Evolutionary conservation across 2,113 vertebrate genomes (phyloP).

Genomic region (Steatornis caripensis): DNA sequence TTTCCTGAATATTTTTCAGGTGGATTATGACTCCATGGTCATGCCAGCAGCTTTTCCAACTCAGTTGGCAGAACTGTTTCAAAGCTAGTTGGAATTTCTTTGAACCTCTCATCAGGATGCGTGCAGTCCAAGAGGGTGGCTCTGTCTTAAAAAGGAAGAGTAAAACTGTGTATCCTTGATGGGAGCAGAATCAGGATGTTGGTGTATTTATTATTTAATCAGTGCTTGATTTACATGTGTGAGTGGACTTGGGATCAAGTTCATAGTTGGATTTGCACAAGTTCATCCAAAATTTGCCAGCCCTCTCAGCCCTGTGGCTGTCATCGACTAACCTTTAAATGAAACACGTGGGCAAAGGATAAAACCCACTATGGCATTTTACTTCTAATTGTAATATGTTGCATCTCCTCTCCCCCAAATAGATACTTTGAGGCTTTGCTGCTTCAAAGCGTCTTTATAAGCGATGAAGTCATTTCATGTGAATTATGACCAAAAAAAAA

Average conservation of each 20-base stretch:
- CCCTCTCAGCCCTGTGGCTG: not conserved
- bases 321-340: constrained; percentile 39
- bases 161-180: not conserved
- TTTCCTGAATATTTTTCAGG: not conserved
- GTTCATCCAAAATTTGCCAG: not conserved
- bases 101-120: not conserved
- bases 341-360: not conserved
- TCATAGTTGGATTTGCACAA: not conserved
- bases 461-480: not conserved
- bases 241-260: not conserved
- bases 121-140: not conserved
- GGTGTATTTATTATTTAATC: not conserved
- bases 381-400: not conserved
- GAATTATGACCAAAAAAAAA: not conserved
- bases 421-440: constrained; percentile 47
- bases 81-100: not conserved
- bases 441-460: not conserved
- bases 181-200: not conserved
- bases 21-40: not conserved
- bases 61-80: not conserved
- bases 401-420: constrained; percentile 12
- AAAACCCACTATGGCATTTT: not conserved
- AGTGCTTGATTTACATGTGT: not conserved
- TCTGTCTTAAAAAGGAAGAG: not conserved
- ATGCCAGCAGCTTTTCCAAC: not conserved